A percentile compares a stretch with the other conserved stretches of the same genome.
Conservation (phyloP, 2,113 vertebrate genomes). For the Hylia prasina region DNA sequence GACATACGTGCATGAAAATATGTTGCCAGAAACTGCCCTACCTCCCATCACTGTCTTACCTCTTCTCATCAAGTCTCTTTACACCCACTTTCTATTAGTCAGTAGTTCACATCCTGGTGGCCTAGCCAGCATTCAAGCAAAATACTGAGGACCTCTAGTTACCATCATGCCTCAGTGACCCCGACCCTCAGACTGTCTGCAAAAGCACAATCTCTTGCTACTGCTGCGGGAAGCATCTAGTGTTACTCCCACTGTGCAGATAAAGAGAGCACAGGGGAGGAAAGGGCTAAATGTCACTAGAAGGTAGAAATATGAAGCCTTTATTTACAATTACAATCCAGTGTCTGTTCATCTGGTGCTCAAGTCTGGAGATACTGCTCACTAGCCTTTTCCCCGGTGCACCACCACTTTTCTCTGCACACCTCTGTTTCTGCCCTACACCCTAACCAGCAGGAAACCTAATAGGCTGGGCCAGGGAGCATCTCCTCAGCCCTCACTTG, state of each 20-base stretch:
- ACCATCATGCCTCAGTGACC: background rate
- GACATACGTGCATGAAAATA: background rate
- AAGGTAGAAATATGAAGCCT: background rate
- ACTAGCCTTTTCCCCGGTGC: background rate
- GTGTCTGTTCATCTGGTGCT: background rate
- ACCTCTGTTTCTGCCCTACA: background rate
- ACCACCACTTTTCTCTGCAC: background rate
- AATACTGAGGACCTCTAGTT: background rate
- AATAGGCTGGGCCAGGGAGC: background rate
- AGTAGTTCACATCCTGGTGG: background rate
- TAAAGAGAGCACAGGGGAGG: background rate
- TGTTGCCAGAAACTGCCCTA: background rate
- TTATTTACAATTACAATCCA: background rate
- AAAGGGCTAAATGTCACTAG: background rate
- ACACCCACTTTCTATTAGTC: background rate
- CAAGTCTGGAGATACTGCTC: background rate
- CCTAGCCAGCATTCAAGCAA: background rate
- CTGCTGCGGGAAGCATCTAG: background rate
- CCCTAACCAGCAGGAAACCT: background rate
- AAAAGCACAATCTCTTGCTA: background rate
- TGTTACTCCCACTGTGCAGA: background rate
- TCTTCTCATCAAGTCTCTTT: background rate
- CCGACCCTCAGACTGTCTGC: background rate
- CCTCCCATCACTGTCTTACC: background rate
- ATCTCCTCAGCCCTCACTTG: background rate